Evolutionary conservation across 2,797 vertebrate genomes (phyloP), one percentile per base, ranked within the genome.

Genomic region (Eulemur albifrons): DNA sequence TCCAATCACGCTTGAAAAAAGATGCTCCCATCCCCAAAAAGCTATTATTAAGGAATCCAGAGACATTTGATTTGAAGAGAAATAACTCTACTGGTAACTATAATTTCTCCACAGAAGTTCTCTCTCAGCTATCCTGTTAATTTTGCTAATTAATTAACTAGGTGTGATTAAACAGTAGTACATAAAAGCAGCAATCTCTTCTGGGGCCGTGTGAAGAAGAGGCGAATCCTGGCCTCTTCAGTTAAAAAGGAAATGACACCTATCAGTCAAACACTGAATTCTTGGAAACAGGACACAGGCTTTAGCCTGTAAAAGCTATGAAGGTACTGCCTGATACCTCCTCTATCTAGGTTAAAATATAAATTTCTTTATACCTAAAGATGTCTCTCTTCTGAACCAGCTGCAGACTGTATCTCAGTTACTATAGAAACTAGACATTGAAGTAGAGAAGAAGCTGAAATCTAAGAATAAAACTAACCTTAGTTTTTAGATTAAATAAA

Each of bases 361-460:
- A 90, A 77, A 79, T 84, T 93, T 96, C 72, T 92, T 93, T 81
- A 96, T 35, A 96, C 72, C 30, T 86, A 86, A 83, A 83, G 32
- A 88, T 40, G 92, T 94, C 65, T 86, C 30, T 92, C 94, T 88
- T 94, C 61, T 93, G 85, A 95, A 63, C 92, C 40, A 90, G 15
- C 43, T 93, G 63, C 59, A 94, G 76, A 93, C 48, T 75, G 9
- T 57, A 88, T 11, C 50, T 88, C 84, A 81, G 96, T 88, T 96
- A 91, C 95, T 97, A 97, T 38, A 95, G 90, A 96, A 96, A 97
- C 73, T 50, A 96, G 87, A 90, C 63, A 88, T 1, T 90, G 27
- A 95, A 97, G 81, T 61, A 90, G 12, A 90, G 21, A 84, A 35
- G 15, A 95, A 89, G 43, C 17, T 87, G 70, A 90, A 96, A 57